phyloP scores from a whole-genome alignment of 2,888 invertebrate genomes.

The Orthosia cruda region DNA sequence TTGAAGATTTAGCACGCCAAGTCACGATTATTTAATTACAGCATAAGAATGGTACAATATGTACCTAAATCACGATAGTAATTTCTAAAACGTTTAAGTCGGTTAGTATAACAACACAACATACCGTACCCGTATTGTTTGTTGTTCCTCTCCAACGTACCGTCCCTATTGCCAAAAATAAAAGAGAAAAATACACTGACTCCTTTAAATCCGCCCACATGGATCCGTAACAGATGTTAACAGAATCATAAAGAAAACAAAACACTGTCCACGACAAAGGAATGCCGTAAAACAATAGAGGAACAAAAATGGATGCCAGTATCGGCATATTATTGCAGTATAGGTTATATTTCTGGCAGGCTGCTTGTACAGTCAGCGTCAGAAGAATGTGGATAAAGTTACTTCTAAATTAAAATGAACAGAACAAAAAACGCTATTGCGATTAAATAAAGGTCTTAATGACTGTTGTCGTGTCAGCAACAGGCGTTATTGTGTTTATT shows the following conservation, averaged over 20 bases:
- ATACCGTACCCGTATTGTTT: not conserved
- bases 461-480: too few relatives aligned
- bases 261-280: slow-evolving; percentile 27
- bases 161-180: not conserved
- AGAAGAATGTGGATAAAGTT: too few relatives aligned
- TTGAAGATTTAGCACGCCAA: too few relatives aligned
- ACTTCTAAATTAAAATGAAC: too few relatives aligned
- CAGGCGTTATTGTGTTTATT: too few relatives aligned
- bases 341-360: slow-evolving; percentile 9
- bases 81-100: not conserved
- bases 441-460: too few relatives aligned
- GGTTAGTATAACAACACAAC: not conserved
- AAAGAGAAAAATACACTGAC: slow-evolving; percentile 19
- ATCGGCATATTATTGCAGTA: too few relatives aligned
- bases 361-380: too few relatives aligned
- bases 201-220: slow-evolving; percentile 17
- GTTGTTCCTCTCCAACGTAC: not conserved
- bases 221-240: slow-evolving; percentile 33
- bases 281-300: slow-evolving; percentile 21
- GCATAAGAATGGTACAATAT: too few relatives aligned
- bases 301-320: slow-evolving; percentile 36
- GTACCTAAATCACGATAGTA: too few relatives aligned
- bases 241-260: slow-evolving; percentile 34
- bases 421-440: too few relatives aligned
- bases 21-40: too few relatives aligned